phyloP scores from a whole-genome alignment of 2,888 invertebrate genomes.

The Altica lythri region DNA sequence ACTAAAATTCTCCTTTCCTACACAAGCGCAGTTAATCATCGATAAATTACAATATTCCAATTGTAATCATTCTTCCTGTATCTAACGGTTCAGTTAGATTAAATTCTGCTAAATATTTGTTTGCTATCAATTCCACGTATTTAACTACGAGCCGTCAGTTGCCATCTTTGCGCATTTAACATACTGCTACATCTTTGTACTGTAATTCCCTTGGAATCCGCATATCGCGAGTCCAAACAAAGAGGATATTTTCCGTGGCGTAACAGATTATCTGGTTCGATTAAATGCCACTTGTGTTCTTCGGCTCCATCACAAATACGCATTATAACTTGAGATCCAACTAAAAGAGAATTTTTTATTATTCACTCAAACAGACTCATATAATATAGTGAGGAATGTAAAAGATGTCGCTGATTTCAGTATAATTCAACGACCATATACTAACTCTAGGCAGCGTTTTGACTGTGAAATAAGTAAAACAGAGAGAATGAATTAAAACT shows the following conservation, averaged over 20 bases:
- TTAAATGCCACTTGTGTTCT: conserved; percentile 72
- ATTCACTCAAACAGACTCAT: no score
- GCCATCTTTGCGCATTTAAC: conserved; percentile 71
- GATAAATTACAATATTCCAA: neutral
- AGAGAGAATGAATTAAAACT: no score
- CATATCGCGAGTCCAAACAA: conserved; percentile 73
- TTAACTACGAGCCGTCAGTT: conserved; percentile 49
- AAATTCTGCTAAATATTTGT: no score
- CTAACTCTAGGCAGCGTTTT: no score
- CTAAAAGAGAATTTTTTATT: no score
- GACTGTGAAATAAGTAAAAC: no score
- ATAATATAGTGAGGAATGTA: no score
- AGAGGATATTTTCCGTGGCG: conserved; percentile 74
- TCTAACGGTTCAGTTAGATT: no score
- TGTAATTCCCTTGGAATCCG: conserved; percentile 65
- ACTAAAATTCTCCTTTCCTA: neutral
- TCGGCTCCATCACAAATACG: conserved; percentile 65
- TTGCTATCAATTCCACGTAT: neutral
- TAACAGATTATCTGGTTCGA: conserved; percentile 68
- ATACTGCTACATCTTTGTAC: conserved; percentile 72
- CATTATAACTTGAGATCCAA: conserved; percentile 46
- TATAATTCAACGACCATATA: neutral
- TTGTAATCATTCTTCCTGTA: neutral
- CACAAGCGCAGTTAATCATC: neutral
- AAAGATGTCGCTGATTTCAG: no score